Percentiles rank a stretch among this genome's conserved stretches.
Evolutionary conservation across 2,113 vertebrate species (phyloP).

Genomic region (Tor tambroides): DNA sequence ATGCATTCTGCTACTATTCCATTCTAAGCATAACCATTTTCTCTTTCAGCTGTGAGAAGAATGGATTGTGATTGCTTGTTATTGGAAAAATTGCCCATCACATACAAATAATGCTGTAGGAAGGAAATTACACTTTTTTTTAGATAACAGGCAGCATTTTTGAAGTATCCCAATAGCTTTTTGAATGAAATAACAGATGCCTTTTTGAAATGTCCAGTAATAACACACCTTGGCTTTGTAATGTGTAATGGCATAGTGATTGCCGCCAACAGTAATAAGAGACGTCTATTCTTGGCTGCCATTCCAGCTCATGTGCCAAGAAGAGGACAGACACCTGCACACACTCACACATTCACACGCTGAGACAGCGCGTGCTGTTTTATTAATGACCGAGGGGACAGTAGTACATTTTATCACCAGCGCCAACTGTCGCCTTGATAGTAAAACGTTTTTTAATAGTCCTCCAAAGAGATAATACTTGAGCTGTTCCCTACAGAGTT

Average conservation of each 20-base stretch:
- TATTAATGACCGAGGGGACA: neutral
- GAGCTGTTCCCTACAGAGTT: neutral
- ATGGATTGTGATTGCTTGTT: no score
- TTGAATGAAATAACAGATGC: neutral
- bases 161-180: neutral
- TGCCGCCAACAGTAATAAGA: conserved; percentile 22
- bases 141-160: neutral
- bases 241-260: neutral
- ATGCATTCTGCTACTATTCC: no score
- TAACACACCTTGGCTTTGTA: conserved; percentile 7
- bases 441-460: neutral
- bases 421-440: neutral
- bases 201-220: neutral
- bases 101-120: no score
- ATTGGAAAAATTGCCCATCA: no score
- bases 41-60: no score
- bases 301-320: conserved; percentile 17
- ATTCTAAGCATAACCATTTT: no score
- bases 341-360: conserved; percentile 24
- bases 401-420: neutral
- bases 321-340: conserved; percentile 30
- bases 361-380: neutral
- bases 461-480: neutral
- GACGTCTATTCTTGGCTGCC: conserved; percentile 43
- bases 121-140: neutral